Evolutionary conservation across 2,888 invertebrate species (phyloP), one percentile per base, ranked within the genome.

Genomic region (Dasysyrphus albostriatus): DNA sequence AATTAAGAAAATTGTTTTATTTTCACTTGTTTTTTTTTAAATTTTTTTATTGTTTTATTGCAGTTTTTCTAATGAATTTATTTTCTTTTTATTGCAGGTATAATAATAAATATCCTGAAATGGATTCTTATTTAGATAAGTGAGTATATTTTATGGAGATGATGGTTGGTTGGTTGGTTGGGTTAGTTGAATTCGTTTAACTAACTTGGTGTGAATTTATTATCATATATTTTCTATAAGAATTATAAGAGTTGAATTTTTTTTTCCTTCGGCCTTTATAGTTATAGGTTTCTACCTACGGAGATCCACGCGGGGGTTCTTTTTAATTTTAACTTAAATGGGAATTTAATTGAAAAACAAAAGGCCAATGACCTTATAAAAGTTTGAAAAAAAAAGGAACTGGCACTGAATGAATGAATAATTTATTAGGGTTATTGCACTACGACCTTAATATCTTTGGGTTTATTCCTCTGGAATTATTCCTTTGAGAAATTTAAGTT

Each of bases 71-170:
- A 82, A 85, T 81, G 72, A 73, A 63, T 73, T 82, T 76, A 56
- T 76, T 76, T 81, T 61, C 10, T 73, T 70, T 67, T 78, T 29
- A 29, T 83, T 83, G 34, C 83, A 80, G 79, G 83, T 83, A 83
- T 32, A 37, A 61, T 24, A 59, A 65, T 61, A 24, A 24, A 73
- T 37, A 63, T 63, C 69, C 56, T 75, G 74, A 63, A 65, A 63
- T 42, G 54, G 83, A 75, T 75, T 67, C 69, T 74, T 73, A 83
- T 78, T 83, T 73, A 67, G 78, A 65, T 83, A 72, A 67, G 83
- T 83, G 72, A 83, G 83, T 78, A 73, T 37, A 42, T 39, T 24
- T 37, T 63, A 47, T 70, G 77, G 47, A 49, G 54, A 37, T 61
- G 73, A 14, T 73, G 34, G 8, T n/a, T 24, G 37, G 29, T 34